Base-by-base conservation (phyloP, 2,113 vertebrate species). In the Ophthalmolycus amberensis region DNA sequence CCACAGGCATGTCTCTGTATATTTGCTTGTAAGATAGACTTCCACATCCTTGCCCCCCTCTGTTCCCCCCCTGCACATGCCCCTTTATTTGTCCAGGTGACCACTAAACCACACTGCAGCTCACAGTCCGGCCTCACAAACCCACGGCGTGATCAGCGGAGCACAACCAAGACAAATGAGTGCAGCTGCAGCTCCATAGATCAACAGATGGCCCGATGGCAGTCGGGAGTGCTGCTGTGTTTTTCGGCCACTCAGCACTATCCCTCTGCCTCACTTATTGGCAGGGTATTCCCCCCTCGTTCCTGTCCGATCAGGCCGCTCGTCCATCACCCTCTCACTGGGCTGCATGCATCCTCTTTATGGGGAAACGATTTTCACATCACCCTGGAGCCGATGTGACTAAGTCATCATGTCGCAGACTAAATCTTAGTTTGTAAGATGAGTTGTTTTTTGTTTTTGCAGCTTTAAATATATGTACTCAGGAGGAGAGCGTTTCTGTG, bases 221-320 rank as follows among this genome's bases (percentile, higher is more conserved):
- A 27, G 22, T 63, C 3, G 20, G 8, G 44, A 65, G 48, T 4
- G 66, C 56, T 25, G 82, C 82, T 22, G 72, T 18, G 69, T 52
- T 40, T 59, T 85, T 62, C 16, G 18, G n/a, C 68, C 76, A 66
- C 76, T 89, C 89, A 85, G 80, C 85, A 84, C 75, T 25, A 34
- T 83, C 37, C 44, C 71, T 62, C 50, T 32, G 38, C 73, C 48
- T 66, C 40, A 0, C 40, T 52, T 74, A 75, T 83, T 66, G 73
- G 82, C 80, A 73, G 75, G 54, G 56, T 34, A 4, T 82, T 37
- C 82, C 82, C 71, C 37, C 15, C 1, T 1, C 16, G 3, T 0
- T 79, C 77, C 52, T 3, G 79, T 56, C 72, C 22, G 0, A 66
- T 82, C 75, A 15, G 60, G 22, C 74, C 9, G 71, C 82, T 87